Evolutionary conservation across 2,888 invertebrate species (phyloP), one percentile per base, ranked within the genome.

Genomic region (Priocnemis perturbator): DNA sequence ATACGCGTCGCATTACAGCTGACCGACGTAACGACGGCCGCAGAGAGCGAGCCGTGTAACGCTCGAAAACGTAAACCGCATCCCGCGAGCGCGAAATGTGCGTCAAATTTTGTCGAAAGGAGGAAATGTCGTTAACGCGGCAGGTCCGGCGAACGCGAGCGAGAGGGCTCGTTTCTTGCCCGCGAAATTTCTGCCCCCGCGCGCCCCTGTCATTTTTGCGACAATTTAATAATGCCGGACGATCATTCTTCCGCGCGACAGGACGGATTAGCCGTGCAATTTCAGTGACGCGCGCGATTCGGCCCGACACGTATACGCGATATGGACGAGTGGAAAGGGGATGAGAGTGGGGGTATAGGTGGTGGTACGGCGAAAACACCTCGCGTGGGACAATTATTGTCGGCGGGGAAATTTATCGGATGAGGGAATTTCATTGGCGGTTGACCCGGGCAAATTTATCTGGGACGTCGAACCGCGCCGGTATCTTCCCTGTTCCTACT

Each of bases 371-470:
- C 11, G 37, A 37, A 37, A 37, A 37, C 37, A 37, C 37, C 37
- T 57, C 26, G 15, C 57, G n/a, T 14, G 26, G 57, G 21, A 26
- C 71, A 67, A 73, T 73, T 71, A 67, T 71, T 60, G 64, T 59
- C 60, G 55, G 15, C 30, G 55, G 61, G 4, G 52, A 73, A 73
- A 17, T 73, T 73, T 67, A 73, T 67, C 47, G 67, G 20, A 37
- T 17, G 37, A 58, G 67, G 64, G 55, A 73, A 71, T 67, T 71
- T 64, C 67, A 60, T 62, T 45, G 26, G 71, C 55, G 64, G 47
- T 21, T 9, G n/a, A n/a, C n/a, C 53, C 26, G 14, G 60, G 52
- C 11, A 30, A 66, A 71, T 71, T 65, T 69, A 69, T 37, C 26
- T 26, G 26, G 26, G 26, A 26, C 26, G 26, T 37, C 37, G 37